phyloP scores from a whole-genome alignment of 37 sponge, comb jelly and placozoan species.

The Ianthella basta region DNA sequence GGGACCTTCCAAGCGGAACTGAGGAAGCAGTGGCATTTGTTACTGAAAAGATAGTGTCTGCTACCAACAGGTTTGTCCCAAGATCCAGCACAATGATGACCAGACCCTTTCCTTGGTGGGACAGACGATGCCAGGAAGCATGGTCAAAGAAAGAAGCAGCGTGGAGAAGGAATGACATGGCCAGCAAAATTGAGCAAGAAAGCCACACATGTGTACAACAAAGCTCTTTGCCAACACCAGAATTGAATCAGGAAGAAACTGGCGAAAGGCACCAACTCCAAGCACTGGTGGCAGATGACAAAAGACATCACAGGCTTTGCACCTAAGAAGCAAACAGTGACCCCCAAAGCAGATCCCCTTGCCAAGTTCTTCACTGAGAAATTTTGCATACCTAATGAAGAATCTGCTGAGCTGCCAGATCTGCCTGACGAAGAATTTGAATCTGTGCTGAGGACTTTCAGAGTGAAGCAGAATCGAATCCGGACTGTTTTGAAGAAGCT shows the following conservation, averaged over 20 bases:
- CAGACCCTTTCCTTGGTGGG: constrained; percentile 20
- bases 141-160: constrained; percentile 12
- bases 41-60: not conserved
- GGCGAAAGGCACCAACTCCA: constrained; percentile 25
- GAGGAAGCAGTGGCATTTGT: constrained; percentile 10
- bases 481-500: not conserved
- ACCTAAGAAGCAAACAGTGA: not conserved
- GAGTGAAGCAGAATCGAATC: constrained; percentile 9
- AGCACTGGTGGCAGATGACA: constrained; percentile 32
- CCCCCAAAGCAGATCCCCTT: constrained; percentile 3
- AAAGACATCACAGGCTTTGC: constrained; percentile 10
- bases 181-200: not conserved
- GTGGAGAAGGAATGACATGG: constrained; percentile 11
- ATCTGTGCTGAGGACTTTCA: constrained; percentile 15
- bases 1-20: not conserved
- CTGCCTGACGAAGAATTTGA: not conserved
- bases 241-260: constrained; percentile 5
- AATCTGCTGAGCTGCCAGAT: not conserved
- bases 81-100: constrained; percentile 11
- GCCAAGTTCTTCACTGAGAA: constrained; percentile 28
- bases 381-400: constrained; percentile 24
- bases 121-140: not conserved
- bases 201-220: not conserved
- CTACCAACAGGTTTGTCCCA: constrained; percentile 22
- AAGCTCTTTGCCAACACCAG: not conserved